Conservation (phyloP, 1,140 invertebrate species). For the Brachionus angularis region DNA sequence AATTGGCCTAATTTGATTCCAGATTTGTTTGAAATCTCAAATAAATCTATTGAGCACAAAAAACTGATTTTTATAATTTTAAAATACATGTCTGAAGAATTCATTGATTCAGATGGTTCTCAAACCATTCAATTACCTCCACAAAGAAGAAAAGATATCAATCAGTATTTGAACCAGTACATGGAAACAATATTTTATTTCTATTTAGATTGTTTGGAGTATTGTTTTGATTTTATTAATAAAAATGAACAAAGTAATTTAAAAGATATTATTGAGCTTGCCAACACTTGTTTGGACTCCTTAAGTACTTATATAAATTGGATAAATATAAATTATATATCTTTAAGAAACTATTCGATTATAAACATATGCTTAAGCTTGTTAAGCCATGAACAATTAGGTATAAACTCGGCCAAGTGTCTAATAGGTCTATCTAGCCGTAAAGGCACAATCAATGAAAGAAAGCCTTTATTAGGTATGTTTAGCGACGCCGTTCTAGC, state of each 20-base stretch:
- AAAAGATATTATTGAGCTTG: neutral
- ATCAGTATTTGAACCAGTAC: slow-evolving; percentile 21
- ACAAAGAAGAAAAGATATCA: slow-evolving; percentile 41
- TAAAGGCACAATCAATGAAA: slow-evolving; percentile 8
- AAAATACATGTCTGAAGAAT: slow-evolving; percentile 41
- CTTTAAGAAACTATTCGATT: neutral
- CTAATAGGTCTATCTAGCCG: slow-evolving; percentile 6
- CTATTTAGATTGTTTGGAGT: slow-evolving; percentile 4
- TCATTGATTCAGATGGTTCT: slow-evolving; percentile 12
- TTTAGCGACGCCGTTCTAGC: slow-evolving; percentile 29
- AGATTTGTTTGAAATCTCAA: slow-evolving; percentile 24
- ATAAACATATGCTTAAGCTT: slow-evolving; percentile 23
- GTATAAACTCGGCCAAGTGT: slow-evolving; percentile 18
- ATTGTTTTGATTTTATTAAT: slow-evolving; percentile 2
- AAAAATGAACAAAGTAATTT: neutral
- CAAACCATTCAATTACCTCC: neutral
- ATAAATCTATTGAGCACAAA: slow-evolving; percentile 19
- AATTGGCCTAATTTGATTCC: slow-evolving; percentile 35
- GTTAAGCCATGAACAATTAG: neutral
- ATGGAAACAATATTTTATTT: slow-evolving; percentile 9
- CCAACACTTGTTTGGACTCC: slow-evolving; percentile 28
- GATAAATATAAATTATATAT: slow-evolving; percentile 28
- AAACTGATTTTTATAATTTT: slow-evolving; percentile 24
- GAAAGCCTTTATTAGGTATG: slow-evolving; percentile 17
- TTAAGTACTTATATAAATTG: slow-evolving; percentile 24